These are phyloP conservation scores for Cepaea hortensis DNA, from an alignment of 2,888 invertebrate genomes.

Conservation along the genomic window DNA sequence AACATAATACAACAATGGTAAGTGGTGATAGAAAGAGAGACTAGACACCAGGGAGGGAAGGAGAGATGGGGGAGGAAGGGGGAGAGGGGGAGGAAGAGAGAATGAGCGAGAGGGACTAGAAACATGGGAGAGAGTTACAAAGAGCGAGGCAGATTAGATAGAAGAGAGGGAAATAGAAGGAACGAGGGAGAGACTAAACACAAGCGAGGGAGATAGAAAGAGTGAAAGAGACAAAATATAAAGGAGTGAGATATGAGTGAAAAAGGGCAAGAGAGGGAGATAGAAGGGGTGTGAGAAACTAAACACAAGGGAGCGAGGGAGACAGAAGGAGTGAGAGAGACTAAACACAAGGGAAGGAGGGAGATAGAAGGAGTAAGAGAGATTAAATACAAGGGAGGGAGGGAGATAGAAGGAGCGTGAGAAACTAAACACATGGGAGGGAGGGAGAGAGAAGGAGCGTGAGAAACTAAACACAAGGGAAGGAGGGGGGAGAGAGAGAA, in stretches of 20 bases:
- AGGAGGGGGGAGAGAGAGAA: not conserved
- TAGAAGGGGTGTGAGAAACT: too few species aligned
- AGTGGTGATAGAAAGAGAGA: too few species aligned
- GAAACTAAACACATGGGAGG: not conserved
- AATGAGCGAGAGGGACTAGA: not conserved
- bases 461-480: not conserved
- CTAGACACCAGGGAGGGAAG: not conserved
- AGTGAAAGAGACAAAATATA: not conserved
- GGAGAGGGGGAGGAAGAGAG: not conserved
- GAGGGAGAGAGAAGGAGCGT: not conserved
- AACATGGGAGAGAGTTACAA: too few species aligned
- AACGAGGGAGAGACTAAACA: not conserved
- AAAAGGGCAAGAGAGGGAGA: too few species aligned
- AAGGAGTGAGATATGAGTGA: not conserved
- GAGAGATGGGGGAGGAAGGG: not conserved
- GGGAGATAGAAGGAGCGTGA: not conserved
- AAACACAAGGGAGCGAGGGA: too few species aligned
- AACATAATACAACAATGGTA: too few species aligned
- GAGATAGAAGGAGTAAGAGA: not conserved
- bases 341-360: not conserved
- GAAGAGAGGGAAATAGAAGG: not conserved
- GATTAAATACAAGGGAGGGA: too few species aligned
- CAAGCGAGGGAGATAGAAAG: not conserved
- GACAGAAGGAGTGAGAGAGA: too few species aligned
- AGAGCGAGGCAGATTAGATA: not conserved